A percentile compares a stretch with the other conserved stretches of the same genome.
Conservation (phyloP, 2,797 vertebrate species). For the Clarias platycephalus region DNA sequence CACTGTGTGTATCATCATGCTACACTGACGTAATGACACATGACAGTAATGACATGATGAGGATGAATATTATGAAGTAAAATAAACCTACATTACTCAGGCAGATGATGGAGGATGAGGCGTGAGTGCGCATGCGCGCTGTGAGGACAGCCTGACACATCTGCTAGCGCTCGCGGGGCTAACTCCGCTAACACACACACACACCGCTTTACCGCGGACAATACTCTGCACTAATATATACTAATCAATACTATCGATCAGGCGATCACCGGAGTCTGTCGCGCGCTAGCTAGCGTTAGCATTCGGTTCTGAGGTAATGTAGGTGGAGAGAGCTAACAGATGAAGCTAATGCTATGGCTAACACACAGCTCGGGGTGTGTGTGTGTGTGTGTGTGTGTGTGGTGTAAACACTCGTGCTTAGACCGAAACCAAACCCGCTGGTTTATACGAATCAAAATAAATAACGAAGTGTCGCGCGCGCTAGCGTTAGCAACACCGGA, state of each 20-base stretch:
- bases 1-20: too few species aligned
- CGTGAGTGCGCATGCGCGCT: background rate
- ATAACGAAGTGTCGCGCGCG: background rate
- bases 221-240: background rate
- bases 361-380: background rate
- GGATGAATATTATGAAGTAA: too few species aligned
- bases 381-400: background rate
- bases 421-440: background rate
- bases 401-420: background rate
- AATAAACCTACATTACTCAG: background rate
- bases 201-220: background rate
- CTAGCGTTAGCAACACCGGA: background rate
- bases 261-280: background rate
- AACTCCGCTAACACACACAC: background rate
- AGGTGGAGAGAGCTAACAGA: background rate
- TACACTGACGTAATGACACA: background rate
- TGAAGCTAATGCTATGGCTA: constrained; percentile 34
- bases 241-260: background rate
- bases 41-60: too few species aligned
- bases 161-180: background rate
- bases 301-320: background rate
- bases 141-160: background rate
- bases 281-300: background rate
- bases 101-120: background rate
- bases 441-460: background rate